Conservation (phyloP, 2,113 vertebrate species). For the Ammospiza nelsoni region DNA sequence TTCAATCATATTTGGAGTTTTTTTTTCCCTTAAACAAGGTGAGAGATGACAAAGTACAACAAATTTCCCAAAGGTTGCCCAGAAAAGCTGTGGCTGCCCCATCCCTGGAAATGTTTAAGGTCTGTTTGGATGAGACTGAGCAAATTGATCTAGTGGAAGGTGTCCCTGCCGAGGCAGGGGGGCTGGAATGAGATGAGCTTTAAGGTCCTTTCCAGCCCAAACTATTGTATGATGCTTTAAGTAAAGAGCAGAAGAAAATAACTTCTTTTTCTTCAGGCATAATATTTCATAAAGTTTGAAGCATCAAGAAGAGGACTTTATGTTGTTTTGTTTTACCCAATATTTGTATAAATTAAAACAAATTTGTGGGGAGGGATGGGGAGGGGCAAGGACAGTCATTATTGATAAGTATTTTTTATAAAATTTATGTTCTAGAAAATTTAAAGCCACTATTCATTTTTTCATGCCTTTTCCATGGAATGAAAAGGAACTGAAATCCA, state of each 20-base stretch:
- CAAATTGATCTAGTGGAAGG: not conserved
- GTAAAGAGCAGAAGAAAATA: not conserved
- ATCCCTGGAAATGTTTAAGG: not conserved
- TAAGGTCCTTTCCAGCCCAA: not conserved
- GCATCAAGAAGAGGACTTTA: not conserved
- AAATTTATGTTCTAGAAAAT: not conserved
- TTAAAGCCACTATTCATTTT: not conserved
- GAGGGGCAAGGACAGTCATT: not conserved
- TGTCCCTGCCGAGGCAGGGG: too few relatives aligned
- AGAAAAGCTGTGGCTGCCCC: not conserved
- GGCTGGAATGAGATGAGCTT: not conserved
- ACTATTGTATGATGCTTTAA: not conserved
- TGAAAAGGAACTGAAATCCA: not conserved
- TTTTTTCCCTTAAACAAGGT: not conserved
- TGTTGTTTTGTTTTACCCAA: not conserved
- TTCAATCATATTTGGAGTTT: not conserved
- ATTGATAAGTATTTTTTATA: not conserved
- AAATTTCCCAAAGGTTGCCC: not conserved
- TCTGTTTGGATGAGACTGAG: not conserved
- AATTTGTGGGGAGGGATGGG: fast-evolving
- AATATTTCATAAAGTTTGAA: not conserved
- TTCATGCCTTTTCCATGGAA: not conserved
- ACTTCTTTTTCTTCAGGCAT: not conserved
- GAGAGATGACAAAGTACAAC: not conserved
- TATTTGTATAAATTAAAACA: not conserved